These are phyloP conservation scores for Meandrina meandrites DNA, from an alignment of 92 coral and sea anemone genomes.

Conservation along the genomic window DNA sequence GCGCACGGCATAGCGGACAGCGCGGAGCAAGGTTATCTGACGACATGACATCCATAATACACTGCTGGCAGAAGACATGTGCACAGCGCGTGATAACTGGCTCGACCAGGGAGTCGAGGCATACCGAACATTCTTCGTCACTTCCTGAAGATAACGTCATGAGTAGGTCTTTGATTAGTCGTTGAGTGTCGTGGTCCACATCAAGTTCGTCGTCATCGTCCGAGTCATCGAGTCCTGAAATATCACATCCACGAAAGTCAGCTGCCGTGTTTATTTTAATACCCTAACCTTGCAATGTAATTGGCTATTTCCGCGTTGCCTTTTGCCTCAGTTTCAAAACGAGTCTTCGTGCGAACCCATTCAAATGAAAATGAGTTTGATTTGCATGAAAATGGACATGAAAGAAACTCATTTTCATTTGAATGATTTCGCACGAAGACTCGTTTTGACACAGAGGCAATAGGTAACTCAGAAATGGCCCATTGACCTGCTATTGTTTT, in stretches of 20 bases:
- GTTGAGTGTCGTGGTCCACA: constrained; percentile 57
- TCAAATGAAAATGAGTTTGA: too few relatives aligned
- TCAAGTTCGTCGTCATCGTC: constrained; percentile 74
- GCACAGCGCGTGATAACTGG: constrained; percentile 90
- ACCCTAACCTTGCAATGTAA: neutral
- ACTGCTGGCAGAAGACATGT: constrained; percentile 79
- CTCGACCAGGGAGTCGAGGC: constrained; percentile 80
- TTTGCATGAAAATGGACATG: too few relatives aligned
- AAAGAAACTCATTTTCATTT: too few relatives aligned
- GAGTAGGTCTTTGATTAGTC: constrained; percentile 72
- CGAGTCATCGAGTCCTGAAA: constrained; percentile 52
- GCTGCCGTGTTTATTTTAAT: too few relatives aligned
- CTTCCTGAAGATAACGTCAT: constrained; percentile 72
- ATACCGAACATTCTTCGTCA: constrained; percentile 86
- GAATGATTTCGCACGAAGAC: too few relatives aligned
- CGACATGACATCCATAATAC: constrained; percentile 78
- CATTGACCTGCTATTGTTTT: too few relatives aligned
- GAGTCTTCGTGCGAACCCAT: too few relatives aligned
- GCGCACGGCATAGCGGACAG: constrained; percentile 88
- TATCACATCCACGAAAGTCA: neutral
- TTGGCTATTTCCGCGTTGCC: too few relatives aligned
- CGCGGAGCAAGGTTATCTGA: constrained; percentile 63
- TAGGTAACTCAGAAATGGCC: too few relatives aligned
- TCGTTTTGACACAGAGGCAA: too few relatives aligned
- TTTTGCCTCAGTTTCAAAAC: too few relatives aligned